Conservation (phyloP, 2,113 vertebrate genomes). For the Gobiocypris rarus region DNA sequence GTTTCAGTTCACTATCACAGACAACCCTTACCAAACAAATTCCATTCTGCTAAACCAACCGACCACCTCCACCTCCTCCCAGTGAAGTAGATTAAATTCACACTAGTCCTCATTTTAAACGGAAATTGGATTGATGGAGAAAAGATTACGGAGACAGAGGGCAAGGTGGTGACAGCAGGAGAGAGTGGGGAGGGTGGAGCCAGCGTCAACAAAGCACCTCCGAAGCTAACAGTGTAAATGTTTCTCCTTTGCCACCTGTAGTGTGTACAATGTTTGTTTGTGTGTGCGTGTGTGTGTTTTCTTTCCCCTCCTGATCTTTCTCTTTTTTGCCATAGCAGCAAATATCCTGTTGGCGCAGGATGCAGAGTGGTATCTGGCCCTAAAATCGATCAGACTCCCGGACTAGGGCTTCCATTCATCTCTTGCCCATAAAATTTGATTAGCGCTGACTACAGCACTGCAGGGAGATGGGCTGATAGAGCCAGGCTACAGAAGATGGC, state of each 20-base stretch:
- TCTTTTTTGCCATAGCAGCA: conserved; percentile 90
- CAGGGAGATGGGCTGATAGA: conserved; percentile 84
- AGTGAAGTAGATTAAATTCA: conserved; percentile 84
- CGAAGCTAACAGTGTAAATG: conserved; percentile 56
- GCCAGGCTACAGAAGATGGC: conserved; percentile 77
- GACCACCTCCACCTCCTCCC: conserved; percentile 63
- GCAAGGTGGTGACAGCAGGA: conserved; percentile 37
- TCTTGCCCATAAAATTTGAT: conserved; percentile 90
- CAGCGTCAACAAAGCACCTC: conserved; percentile 45
- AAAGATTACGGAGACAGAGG: conserved; percentile 75
- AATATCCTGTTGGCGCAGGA: conserved; percentile 93
- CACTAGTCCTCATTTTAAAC: conserved; percentile 80
- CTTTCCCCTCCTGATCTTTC: conserved; percentile 69
- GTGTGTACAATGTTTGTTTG: conserved; percentile 32
- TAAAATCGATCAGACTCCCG: conserved; percentile 86
- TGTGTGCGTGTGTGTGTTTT: conserved; percentile 49
- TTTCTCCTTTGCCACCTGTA: conserved; percentile 58
- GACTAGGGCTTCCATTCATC: conserved; percentile 89
- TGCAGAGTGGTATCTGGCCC: conserved; percentile 83
- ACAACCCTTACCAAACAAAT: conserved; percentile 62
- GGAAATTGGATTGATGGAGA: conserved; percentile 89
- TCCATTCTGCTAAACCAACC: conserved; percentile 63
- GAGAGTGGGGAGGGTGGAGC: conserved; percentile 10
- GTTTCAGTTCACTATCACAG: neutral
- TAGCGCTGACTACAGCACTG: conserved; percentile 89